phyloP scores from a whole-genome alignment of 2,797 vertebrate species.

The Zenarchopterus dispar region DNA sequence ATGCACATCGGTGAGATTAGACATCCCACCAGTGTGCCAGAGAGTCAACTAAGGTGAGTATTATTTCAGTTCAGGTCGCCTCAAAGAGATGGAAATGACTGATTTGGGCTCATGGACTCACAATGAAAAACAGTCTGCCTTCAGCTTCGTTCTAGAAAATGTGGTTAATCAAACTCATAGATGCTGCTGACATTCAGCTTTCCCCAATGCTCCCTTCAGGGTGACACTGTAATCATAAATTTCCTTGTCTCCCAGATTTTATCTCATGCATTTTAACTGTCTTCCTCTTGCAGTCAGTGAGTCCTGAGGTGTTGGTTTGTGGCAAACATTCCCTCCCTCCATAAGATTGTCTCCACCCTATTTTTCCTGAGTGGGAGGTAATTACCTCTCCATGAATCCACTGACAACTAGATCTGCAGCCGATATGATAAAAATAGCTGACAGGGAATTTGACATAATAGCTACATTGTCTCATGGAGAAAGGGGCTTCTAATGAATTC shows the following conservation, averaged over 20 bases:
- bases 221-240: slow-evolving; percentile 55
- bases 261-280: slow-evolving; percentile 52
- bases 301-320: slow-evolving; percentile 59
- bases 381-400: slow-evolving; percentile 76
- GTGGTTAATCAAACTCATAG: slow-evolving; percentile 56
- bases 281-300: slow-evolving; percentile 47
- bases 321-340: slow-evolving; percentile 36
- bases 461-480: slow-evolving; percentile 73
- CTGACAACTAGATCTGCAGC: slow-evolving; percentile 73
- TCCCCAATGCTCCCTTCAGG: slow-evolving; percentile 51
- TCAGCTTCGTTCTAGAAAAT: slow-evolving; percentile 39
- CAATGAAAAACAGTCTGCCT: slow-evolving; percentile 31
- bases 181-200: slow-evolving; percentile 60
- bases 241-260: slow-evolving; percentile 54
- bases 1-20: too few relatives aligned
- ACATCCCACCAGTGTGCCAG: too few relatives aligned
- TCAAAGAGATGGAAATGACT: slow-evolving; percentile 4
- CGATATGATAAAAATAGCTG: slow-evolving; percentile 84
- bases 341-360: slow-evolving; percentile 37
- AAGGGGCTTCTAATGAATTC: slow-evolving; percentile 74
- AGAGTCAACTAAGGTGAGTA: background rate
- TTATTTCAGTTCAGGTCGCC: background rate
- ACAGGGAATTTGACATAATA: slow-evolving; percentile 80
- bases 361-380: slow-evolving; percentile 67
- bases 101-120: slow-evolving; percentile 18